Evolutionary conservation across 2,113 vertebrate species (phyloP).

Genomic region (Oxyura jamaicensis): DNA sequence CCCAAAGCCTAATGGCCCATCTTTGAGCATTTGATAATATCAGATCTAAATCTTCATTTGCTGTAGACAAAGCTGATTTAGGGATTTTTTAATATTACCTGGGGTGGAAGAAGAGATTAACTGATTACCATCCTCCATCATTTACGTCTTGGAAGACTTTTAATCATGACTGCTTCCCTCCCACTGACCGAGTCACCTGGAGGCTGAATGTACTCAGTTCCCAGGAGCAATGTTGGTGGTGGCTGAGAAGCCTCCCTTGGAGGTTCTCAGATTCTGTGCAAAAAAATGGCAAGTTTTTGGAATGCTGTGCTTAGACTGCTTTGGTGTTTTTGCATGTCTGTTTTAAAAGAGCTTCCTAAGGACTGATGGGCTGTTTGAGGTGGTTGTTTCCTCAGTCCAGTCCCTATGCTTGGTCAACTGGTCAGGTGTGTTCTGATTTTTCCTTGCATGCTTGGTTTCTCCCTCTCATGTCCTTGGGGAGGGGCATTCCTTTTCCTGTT

Average conservation of each 20-base stretch:
- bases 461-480: background rate
- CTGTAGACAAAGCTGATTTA: conserved; percentile 35
- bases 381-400: background rate
- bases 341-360: background rate
- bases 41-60: conserved; percentile 23
- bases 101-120: conserved; percentile 12
- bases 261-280: background rate
- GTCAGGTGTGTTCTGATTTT: background rate
- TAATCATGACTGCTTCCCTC: background rate
- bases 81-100: conserved; percentile 7
- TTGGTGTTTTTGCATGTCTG: background rate
- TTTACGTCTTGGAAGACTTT: background rate
- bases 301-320: background rate
- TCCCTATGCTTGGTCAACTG: background rate
- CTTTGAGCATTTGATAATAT: background rate
- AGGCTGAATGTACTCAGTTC: background rate
- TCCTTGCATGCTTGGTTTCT: background rate
- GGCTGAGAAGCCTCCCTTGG: background rate
- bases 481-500: background rate
- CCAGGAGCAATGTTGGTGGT: background rate
- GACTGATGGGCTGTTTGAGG: background rate
- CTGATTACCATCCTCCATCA: background rate
- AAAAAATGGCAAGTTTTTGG: background rate
- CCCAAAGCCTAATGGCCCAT: background rate
- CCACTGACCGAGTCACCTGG: background rate